Evolutionary conservation across 2,113 vertebrate genomes (phyloP), one percentile per base, ranked within the genome.

Genomic region (Leucopternis melanops): DNA sequence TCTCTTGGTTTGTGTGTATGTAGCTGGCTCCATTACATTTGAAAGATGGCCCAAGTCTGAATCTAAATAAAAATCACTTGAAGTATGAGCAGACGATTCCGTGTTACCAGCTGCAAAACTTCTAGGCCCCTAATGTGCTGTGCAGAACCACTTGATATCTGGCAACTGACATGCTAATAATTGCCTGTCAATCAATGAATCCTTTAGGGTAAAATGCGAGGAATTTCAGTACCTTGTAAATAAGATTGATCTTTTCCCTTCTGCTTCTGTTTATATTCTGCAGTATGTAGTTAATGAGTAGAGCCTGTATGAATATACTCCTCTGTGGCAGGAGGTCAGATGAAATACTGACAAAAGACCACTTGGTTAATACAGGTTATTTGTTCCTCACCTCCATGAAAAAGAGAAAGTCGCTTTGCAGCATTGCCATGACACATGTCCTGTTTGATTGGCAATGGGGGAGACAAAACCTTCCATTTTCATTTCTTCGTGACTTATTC

Each of bases 211-310:
- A 82, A 79, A 89, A 70, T 44, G 29, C 77, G 57, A 91, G 77
- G 49, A 74, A 79, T 85, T 94, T 81, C 54, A 38, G 31, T 84
- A 93, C 40, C 44, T 63, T 96, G 55, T 96, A 92, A 95, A 85
- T 91, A 87, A 91, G 66, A 69, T 73, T 77, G 70, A 42, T 88
- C 50, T 74, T 84, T 38, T 92, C 47, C 34, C 36, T 89, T 91
- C 59, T 90, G 18, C n/a, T 86, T 81, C 61, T 94, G 70, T 90
- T 94, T 87, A 20, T 94, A 25, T 91, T 91, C 44, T 83, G 29
- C 50, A 92, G 29, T 62, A 14, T 55, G 26, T 80, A 86, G 86
- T 29, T 91, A 58, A 40, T 80, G 54, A 91, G 54, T 86, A 85
- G n/a, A 86, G 50, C n/a, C 34, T 95, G 21, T 85, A 32, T 65